Conservation (phyloP, 2,113 vertebrate genomes). For the Raja brachyura region DNA sequence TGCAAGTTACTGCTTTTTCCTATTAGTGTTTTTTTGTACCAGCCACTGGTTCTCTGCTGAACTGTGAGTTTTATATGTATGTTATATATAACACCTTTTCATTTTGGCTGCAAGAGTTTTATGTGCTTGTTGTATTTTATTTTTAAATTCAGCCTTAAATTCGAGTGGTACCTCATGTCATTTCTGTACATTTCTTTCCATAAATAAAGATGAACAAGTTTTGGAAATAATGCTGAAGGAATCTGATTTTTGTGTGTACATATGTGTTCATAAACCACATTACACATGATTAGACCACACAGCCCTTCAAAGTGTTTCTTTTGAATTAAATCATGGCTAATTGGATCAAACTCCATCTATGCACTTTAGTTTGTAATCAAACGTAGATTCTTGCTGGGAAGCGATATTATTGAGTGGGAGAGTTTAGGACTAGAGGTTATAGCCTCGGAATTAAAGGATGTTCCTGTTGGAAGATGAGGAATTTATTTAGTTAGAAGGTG, state of each 20-base stretch:
- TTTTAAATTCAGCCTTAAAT: slow-evolving; percentile 32
- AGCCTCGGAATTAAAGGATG: no score
- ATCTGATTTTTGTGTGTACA: neutral
- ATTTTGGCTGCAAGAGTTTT: slow-evolving; percentile 36
- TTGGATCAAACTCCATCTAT: neutral
- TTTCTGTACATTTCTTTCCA: slow-evolving; percentile 38
- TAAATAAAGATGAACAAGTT: slow-evolving; percentile 35
- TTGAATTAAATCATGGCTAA: no score
- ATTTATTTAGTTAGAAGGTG: no score
- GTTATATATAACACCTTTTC: slow-evolving; percentile 11
- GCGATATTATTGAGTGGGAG: no score
- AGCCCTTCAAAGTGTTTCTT: neutral
- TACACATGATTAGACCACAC: neutral
- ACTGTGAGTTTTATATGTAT: neutral
- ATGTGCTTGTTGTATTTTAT: slow-evolving; percentile 36
- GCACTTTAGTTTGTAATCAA: neutral
- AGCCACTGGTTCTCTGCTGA: neutral
- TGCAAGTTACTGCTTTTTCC: slow-evolving; percentile 22
- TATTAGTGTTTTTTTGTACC: slow-evolving; percentile 9
- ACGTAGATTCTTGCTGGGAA: neutral
- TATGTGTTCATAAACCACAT: neutral
- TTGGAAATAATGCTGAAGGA: slow-evolving; percentile 20
- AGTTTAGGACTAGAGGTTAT: no score
- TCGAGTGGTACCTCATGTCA: slow-evolving; percentile 27
- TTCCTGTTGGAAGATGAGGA: no score